phyloP scores from a whole-genome alignment of 2,113 vertebrate genomes.

The Sakesphorus luctuosus region DNA sequence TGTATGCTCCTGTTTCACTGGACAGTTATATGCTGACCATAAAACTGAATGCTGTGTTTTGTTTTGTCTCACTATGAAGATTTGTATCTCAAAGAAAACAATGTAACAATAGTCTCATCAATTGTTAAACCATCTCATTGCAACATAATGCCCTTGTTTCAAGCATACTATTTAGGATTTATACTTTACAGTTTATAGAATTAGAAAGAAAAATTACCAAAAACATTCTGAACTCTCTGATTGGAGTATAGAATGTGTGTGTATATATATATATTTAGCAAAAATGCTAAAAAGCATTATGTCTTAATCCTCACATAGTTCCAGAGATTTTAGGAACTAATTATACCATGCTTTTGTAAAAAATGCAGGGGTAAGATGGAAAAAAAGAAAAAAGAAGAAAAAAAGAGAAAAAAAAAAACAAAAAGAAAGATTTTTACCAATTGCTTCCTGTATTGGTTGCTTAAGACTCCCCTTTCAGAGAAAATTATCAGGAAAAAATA shows the following conservation, averaged over 20 bases:
- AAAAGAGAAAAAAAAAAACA: neutral
- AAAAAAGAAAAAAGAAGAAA: neutral
- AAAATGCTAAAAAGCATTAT: neutral
- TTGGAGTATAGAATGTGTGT: neutral
- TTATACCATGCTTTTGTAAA: neutral
- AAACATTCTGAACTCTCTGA: neutral
- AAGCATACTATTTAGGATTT: neutral
- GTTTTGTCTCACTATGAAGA: neutral
- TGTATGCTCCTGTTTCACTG: neutral
- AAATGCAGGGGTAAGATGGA: neutral
- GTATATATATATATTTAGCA: neutral
- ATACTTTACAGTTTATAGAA: neutral
- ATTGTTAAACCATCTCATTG: neutral
- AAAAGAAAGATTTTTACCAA: neutral
- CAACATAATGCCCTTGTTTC: neutral
- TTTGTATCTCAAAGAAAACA: neutral
- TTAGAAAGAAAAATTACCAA: neutral
- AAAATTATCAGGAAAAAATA: neutral
- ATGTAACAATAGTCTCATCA: neutral
- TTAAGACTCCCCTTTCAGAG: neutral
- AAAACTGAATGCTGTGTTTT: neutral
- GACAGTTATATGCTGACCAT: neutral
- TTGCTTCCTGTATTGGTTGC: neutral
- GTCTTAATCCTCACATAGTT: neutral
- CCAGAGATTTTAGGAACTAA: neutral